Base-by-base conservation (phyloP, 2,797 vertebrate species). In the Myiothlypis chrysogaster region DNA sequence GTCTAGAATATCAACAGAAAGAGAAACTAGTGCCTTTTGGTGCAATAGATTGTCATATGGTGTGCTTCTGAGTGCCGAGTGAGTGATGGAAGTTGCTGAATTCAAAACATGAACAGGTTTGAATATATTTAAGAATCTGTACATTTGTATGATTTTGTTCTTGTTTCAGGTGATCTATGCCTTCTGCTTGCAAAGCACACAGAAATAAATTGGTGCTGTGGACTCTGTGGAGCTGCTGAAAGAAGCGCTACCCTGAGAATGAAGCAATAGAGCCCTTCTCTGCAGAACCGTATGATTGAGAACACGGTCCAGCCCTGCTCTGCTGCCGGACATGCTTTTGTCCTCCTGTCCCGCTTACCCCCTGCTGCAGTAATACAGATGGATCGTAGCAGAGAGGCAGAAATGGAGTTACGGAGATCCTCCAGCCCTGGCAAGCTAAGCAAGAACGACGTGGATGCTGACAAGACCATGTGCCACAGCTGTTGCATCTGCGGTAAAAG, bases 401-500 rank as follows among this genome's bases (percentile, higher is more conserved):
- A 98, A 97, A 98, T 97, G 95, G 98, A 99, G 92, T 97, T 98
- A 79, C 98, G 97, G 76, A 97, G 98, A 76, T 98, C 98, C 63
- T 96, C 79, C 52, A 98, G 98, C 90, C 98, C 97, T 43, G 95
- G 97, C 80, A 98, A 98, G 88, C 94, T 97, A n/a, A 95, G 94
- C 94, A 97, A 96, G 95, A 97, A 81, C 1, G 98, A 98, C 49
- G 10, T 60, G 14, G 98, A 98, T 30, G 98, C 98, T 68, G 98
- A 98, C 44, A 98, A 96, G 92, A 95, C 97, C 37, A 94, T 97
- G 39, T 98, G 98, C 92, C 99, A 98, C 56, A 98, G 98, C 97
- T 99, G 99, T 84, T 99, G 98, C 77, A 98, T 99, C 52, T 99
- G 99, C 0, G 98, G 99, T 90, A 99, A 99, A 94, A 99, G 98